Base-by-base conservation (phyloP, 2,797 vertebrate genomes). In the Chaetodon trifasciatus region DNA sequence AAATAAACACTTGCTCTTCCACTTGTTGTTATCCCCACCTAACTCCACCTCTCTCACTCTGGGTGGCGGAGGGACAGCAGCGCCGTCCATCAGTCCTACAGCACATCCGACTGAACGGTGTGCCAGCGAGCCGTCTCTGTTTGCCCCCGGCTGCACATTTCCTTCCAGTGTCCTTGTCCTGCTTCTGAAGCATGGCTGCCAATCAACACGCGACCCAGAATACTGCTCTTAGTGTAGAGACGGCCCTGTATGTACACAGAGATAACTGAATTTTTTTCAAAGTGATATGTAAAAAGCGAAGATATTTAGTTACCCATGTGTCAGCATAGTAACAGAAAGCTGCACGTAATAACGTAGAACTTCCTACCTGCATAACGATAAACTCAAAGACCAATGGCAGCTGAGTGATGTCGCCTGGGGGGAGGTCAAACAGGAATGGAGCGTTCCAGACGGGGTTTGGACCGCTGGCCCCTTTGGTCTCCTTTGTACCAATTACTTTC, bases 351-450 rank as follows among this genome's bases (percentile, higher is more conserved):
- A 37, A 17, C 39, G 6, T 3, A 19, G 9, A 67, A 58, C 7
- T 23, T 81, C 72, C 17, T 82, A 97, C 96, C 95, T 97, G 96
- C 96, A 96, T 96, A 68, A 97, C 61, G 2, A 95, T 91, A 76
- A 97, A 95, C 88, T 96, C 96, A 8, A 97, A 77, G 23, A 88
- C 73, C 58, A 97, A 35, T 0, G 88, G 86, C 11, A 95, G 91
- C 76, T 94, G 77, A 42, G 90, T 83, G 85, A 97, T 86, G 82
- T 96, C 95, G 28, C 95, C 96, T 0, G 92, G 13, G 0, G 96
- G 96, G 37, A 96, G 74, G 39, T 95, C 96, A 68, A 97, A 96
- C 23, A 97, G 93, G 79, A 97, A 97, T 0, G 96, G 96, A 6
- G 94, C 93, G 3, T 97, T 97, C 96, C 96, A 97, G 56, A 96